phyloP scores from a whole-genome alignment of 2,113 vertebrate species.

The Festucalex cinctus region DNA sequence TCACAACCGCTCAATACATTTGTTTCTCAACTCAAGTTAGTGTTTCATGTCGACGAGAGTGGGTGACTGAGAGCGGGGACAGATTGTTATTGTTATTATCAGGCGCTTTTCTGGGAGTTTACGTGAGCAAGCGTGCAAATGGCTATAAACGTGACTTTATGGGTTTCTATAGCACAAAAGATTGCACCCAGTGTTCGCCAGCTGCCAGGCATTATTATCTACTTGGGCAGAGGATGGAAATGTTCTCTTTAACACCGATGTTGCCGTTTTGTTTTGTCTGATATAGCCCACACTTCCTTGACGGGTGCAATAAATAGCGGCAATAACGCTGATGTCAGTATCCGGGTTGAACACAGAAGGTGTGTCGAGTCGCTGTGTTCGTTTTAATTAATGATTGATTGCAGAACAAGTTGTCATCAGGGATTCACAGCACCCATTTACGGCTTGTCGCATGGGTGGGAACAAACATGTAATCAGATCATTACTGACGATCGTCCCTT shows the following conservation, averaged over 20 bases:
- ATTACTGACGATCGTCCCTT: constrained; percentile 57
- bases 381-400: constrained; percentile 56
- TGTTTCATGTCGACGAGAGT: not conserved
- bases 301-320: not conserved
- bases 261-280: not conserved
- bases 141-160: constrained; percentile 6
- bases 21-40: not conserved
- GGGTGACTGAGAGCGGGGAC: not conserved
- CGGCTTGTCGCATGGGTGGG: constrained; percentile 32
- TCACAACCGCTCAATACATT: constrained; percentile 11
- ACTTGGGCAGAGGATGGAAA: constrained; percentile 14
- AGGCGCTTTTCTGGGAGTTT: not conserved
- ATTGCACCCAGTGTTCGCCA: constrained; percentile 28
- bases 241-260: not conserved
- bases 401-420: constrained; percentile 52
- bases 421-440: constrained; percentile 57
- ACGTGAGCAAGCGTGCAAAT: constrained; percentile 1
- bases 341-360: constrained; percentile 6
- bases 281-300: not conserved
- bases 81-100: not conserved
- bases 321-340: not conserved
- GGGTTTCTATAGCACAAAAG: constrained; percentile 13
- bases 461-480: constrained; percentile 62
- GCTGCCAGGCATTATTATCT: constrained; percentile 32
- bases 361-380: constrained; percentile 2